phyloP scores from a whole-genome alignment of 2,797 vertebrate species.

The Myotis findleyi region DNA sequence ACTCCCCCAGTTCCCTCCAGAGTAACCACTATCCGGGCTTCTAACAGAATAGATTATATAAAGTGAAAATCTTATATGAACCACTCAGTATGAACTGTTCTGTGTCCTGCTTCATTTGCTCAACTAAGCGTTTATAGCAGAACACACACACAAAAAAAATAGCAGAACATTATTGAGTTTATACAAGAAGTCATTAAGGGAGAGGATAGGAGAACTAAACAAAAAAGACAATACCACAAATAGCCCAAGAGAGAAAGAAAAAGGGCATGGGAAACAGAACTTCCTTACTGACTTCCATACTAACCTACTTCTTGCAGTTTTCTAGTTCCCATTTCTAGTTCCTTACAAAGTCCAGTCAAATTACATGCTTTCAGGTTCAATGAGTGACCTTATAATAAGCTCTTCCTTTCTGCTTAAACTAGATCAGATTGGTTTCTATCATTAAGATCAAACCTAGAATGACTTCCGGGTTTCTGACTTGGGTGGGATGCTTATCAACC shows the following conservation, averaged over 20 bases:
- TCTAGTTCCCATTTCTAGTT: constrained; percentile 20
- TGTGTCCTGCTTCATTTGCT: not conserved
- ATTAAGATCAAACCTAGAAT: constrained; percentile 21
- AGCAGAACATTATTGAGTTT: constrained; percentile 6
- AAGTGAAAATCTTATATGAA: not conserved
- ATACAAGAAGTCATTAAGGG: constrained; percentile 21
- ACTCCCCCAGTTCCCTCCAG: not conserved
- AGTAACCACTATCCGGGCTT: not conserved
- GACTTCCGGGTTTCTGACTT: constrained; percentile 28
- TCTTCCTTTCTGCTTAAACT: constrained; percentile 5
- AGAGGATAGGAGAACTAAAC: not conserved
- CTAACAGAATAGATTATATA: not conserved
- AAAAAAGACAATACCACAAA: constrained; percentile 20
- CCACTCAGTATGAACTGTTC: not conserved
- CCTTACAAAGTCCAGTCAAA: not conserved
- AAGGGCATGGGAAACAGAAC: not conserved
- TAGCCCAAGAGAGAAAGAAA: not conserved
- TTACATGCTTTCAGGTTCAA: not conserved
- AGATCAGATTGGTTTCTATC: not conserved
- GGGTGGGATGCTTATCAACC: not conserved
- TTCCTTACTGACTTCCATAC: not conserved
- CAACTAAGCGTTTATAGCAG: not conserved
- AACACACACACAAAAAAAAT: not conserved
- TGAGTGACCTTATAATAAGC: not conserved
- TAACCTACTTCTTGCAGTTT: constrained; percentile 15